These are phyloP conservation scores for Mustela lutreola DNA, from an alignment of 2,113 vertebrate genomes.

Conservation along the genomic window DNA sequence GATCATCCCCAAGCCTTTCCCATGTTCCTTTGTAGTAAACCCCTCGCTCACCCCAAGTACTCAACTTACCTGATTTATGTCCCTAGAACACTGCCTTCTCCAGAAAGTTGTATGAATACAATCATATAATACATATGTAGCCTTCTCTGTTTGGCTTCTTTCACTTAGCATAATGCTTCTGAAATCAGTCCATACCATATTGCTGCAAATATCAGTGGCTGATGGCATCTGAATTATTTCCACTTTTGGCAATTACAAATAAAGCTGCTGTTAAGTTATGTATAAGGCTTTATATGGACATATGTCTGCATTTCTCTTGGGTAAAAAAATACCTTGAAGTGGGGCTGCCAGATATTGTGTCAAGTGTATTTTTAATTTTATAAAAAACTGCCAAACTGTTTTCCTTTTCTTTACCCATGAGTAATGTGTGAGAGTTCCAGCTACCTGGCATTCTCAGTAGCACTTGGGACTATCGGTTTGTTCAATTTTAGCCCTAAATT, in stretches of 20 bases:
- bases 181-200: not conserved
- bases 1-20: not conserved
- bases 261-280: not conserved
- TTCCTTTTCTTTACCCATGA: not conserved
- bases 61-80: not conserved
- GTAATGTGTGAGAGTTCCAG: not conserved
- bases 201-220: not conserved
- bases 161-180: not conserved
- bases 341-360: not conserved
- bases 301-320: not conserved
- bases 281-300: not conserved
- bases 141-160: not conserved
- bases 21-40: not conserved
- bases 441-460: not conserved
- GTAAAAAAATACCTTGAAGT: not conserved
- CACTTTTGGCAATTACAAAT: not conserved
- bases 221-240: not conserved
- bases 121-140: not conserved
- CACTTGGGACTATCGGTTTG: not conserved
- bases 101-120: not conserved
- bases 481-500: not conserved
- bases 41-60: not conserved
- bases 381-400: not conserved
- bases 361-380: not conserved
- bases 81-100: not conserved